These are phyloP conservation scores for Pimephales promelas DNA, from an alignment of 2,113 vertebrate species.

Conservation along the genomic window DNA sequence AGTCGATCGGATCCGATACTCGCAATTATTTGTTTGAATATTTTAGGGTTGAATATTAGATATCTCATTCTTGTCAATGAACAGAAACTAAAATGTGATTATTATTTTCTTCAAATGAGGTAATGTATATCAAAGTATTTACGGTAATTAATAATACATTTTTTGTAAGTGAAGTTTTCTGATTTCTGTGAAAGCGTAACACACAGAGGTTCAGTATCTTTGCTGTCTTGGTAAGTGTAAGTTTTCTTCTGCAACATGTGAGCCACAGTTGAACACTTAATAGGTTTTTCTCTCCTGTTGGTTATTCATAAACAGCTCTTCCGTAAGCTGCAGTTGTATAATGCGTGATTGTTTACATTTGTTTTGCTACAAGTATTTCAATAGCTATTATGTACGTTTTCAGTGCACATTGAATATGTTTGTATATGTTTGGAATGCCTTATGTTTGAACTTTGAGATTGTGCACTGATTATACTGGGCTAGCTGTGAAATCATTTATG, in stretches of 20 bases:
- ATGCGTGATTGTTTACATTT: constrained; percentile 89
- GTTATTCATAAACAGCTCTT: constrained; percentile 69
- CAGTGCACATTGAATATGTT: constrained; percentile 80
- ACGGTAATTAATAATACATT: background rate
- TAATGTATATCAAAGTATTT: constrained; percentile 5
- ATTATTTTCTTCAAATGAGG: background rate
- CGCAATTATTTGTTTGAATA: constrained; percentile 12
- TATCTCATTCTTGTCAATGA: background rate
- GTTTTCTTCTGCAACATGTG: constrained; percentile 48
- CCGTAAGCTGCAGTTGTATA: constrained; percentile 84
- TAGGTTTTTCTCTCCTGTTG: constrained; percentile 58
- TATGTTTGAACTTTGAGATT: constrained; percentile 39
- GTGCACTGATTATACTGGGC: constrained; percentile 36
- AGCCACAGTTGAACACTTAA: constrained; percentile 39
- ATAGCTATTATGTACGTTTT: constrained; percentile 84
- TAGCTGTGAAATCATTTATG: constrained; percentile 8
- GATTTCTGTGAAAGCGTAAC: constrained; percentile 42
- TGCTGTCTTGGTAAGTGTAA: constrained; percentile 38
- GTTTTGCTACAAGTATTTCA: constrained; percentile 80
- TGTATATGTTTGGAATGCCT: constrained; percentile 39
- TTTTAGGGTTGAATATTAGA: constrained; percentile 29
- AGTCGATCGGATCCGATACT: background rate
- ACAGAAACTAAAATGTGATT: background rate
- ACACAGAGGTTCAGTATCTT: constrained; percentile 33
- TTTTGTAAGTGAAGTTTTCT: constrained; percentile 31